Conservation (phyloP, 2,113 vertebrate species). For the Zosterops lateralis region DNA sequence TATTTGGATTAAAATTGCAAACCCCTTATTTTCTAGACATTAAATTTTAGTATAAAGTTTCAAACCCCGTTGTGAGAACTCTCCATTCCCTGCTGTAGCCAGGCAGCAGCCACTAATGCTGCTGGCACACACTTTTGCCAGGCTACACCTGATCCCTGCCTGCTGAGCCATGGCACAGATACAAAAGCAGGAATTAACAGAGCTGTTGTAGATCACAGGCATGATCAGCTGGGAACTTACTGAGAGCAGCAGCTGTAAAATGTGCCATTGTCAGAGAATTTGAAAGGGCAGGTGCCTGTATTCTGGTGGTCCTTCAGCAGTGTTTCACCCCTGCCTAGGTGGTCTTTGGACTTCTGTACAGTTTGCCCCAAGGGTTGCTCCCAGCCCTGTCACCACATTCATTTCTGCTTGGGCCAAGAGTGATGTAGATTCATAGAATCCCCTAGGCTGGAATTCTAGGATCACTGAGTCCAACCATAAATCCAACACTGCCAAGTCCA, state of each 20-base stretch:
- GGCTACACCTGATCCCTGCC: neutral
- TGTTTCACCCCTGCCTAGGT: neutral
- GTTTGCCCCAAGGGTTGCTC: neutral
- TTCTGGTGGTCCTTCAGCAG: neutral
- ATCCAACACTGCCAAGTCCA: neutral
- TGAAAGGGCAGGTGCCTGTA: neutral
- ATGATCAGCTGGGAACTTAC: neutral
- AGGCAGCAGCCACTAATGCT: neutral
- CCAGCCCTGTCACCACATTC: neutral
- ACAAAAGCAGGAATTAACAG: slow-evolving; percentile 14
- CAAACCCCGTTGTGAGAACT: slow-evolving; percentile 8
- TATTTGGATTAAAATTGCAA: neutral
- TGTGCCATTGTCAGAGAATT: neutral
- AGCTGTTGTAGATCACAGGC: neutral
- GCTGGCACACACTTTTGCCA: neutral
- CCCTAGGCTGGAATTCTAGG: neutral
- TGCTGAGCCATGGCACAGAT: neutral
- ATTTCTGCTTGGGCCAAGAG: neutral
- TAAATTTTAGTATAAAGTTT: slow-evolving; percentile 25
- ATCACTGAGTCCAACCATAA: neutral
- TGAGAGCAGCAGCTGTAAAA: neutral
- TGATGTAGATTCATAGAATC: neutral
- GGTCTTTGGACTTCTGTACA: neutral
- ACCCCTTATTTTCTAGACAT: slow-evolving; percentile 16
- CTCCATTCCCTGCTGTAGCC: neutral